Conservation (phyloP, 2,113 vertebrate species). For the Cryptoleucopteryx plumbea region DNA sequence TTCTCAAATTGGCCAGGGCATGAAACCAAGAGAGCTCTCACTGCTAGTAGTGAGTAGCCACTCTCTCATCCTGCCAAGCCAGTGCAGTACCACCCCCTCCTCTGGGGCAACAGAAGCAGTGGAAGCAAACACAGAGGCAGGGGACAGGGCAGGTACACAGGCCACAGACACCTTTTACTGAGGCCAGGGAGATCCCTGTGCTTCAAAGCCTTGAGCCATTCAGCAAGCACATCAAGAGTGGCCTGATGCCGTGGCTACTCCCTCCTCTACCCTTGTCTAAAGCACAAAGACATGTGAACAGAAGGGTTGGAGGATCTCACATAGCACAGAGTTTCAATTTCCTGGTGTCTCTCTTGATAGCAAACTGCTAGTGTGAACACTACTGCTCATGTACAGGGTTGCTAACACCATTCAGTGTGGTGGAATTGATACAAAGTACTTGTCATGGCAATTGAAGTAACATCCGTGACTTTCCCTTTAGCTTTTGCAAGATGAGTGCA, state of each 20-base stretch:
- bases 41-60: not conserved
- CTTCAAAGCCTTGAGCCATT: not conserved
- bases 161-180: not conserved
- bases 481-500: not conserved
- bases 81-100: not conserved
- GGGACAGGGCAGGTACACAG: not conserved
- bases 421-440: not conserved
- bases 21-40: not conserved
- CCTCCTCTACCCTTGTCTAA: not conserved
- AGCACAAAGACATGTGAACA: not conserved
- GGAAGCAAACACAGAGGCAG: not conserved
- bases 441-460: not conserved
- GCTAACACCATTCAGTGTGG: not conserved
- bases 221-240: not conserved
- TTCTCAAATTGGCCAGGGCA: not conserved
- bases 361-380: not conserved
- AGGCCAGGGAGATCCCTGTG: not conserved
- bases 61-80: not conserved
- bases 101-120: not conserved
- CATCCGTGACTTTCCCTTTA: not conserved
- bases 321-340: not conserved
- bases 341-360: not conserved
- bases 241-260: not conserved
- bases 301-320: not conserved
- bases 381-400: not conserved